Conservation (phyloP, 2,113 vertebrate species). For the Pachypanchax playfairii region DNA sequence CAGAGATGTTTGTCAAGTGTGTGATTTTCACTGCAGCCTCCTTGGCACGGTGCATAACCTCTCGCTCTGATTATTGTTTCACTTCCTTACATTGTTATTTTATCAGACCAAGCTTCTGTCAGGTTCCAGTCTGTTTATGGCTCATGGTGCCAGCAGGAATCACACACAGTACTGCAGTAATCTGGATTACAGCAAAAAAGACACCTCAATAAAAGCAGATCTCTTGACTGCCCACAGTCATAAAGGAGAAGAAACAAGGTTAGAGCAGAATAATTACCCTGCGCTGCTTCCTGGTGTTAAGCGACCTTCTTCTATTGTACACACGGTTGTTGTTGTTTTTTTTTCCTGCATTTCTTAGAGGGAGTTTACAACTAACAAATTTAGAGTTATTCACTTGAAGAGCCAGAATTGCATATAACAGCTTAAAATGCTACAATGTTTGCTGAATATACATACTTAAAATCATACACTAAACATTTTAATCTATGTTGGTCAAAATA, state of each 20-base stretch:
- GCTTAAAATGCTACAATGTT: too few species aligned
- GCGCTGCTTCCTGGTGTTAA: constrained; percentile 69
- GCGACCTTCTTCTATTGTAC: constrained; percentile 44
- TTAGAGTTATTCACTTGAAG: constrained; percentile 8
- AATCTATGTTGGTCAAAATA: too few species aligned
- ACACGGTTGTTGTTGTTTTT: constrained; percentile 18
- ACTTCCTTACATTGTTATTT: constrained; percentile 59
- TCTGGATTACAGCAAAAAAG: constrained; percentile 53
- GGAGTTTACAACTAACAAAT: constrained; percentile 16
- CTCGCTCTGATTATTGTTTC: constrained; percentile 58
- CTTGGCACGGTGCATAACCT: constrained; percentile 44
- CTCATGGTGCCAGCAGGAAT: constrained; percentile 61
- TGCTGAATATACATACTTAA: too few species aligned
- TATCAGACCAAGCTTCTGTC: constrained; percentile 45
- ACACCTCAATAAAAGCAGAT: constrained; percentile 73
- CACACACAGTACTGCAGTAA: constrained; percentile 54
- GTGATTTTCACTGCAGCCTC: constrained; percentile 22
- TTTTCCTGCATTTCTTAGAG: neutral
- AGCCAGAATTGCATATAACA: neutral
- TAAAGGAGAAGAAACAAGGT: constrained; percentile 70
- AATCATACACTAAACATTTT: too few species aligned
- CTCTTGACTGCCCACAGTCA: constrained; percentile 61
- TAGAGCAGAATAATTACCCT: constrained; percentile 64
- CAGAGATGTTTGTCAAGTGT: constrained; percentile 20
- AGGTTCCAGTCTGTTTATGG: constrained; percentile 65